Conservation (phyloP, 2,113 vertebrate species). For the Callipepla californica region DNA sequence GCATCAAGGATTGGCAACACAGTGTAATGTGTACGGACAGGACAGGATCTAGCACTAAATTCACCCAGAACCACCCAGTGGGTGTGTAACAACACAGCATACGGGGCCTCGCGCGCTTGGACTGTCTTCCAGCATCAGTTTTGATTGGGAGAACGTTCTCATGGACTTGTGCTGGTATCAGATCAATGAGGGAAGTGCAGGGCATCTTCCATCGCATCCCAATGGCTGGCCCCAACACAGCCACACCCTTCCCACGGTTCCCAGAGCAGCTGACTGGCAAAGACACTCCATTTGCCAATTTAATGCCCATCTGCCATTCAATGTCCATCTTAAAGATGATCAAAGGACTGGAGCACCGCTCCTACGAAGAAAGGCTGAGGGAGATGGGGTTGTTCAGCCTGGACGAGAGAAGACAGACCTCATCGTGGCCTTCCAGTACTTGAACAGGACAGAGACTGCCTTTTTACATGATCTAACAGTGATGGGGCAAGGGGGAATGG, state of each 20-base stretch:
- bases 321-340: not conserved
- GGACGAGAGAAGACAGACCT: too few species aligned
- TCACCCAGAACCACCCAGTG: not conserved
- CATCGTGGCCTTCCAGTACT: too few species aligned
- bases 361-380: too few species aligned
- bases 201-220: not conserved
- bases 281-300: not conserved
- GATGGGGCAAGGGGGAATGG: too few species aligned
- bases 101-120: not conserved
- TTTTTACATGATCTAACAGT: too few species aligned
- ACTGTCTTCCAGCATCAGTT: not conserved
- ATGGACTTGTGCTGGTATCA: not conserved
- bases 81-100: not conserved
- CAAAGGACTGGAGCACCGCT: too few species aligned
- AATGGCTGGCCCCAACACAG: not conserved
- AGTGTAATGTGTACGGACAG: not conserved
- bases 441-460: too few species aligned
- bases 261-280: not conserved
- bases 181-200: not conserved
- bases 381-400: too few species aligned
- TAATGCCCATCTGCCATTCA: not conserved
- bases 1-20: not conserved
- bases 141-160: not conserved
- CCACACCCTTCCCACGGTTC: accelerated
- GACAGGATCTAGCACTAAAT: not conserved